Evolutionary conservation across 1,140 invertebrate species (phyloP).

Genomic region (Muscidifurax raptorellus): DNA sequence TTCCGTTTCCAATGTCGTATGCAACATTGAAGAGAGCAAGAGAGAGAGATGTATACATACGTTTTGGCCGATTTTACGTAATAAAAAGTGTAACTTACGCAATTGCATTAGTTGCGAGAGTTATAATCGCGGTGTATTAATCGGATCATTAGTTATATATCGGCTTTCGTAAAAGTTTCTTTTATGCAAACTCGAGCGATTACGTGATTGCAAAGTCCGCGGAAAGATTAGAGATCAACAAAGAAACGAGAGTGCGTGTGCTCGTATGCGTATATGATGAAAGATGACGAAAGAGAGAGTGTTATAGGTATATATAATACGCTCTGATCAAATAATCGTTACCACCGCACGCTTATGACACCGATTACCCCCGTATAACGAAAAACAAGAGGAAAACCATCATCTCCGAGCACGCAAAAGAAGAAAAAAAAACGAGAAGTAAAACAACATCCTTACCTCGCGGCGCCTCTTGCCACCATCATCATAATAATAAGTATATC

Average conservation of each 20-base stretch:
- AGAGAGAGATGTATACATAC: background rate
- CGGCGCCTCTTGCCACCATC: background rate
- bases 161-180: background rate
- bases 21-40: background rate
- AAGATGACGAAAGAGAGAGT: background rate
- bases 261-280: background rate
- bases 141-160: background rate
- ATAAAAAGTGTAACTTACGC: background rate
- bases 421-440: background rate
- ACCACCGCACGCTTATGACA: background rate
- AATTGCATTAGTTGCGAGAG: background rate
- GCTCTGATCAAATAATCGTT: background rate
- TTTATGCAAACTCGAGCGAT: background rate
- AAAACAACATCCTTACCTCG: background rate
- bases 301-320: too few species aligned
- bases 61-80: background rate
- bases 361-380: background rate
- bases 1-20: too few species aligned
- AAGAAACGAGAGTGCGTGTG: background rate
- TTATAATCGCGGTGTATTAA: background rate
- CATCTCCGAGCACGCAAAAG: background rate
- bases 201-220: background rate
- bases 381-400: background rate
- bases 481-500: background rate
- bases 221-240: background rate